Base-by-base conservation (phyloP, 1,140 invertebrate species). In the Heliconius congener region DNA sequence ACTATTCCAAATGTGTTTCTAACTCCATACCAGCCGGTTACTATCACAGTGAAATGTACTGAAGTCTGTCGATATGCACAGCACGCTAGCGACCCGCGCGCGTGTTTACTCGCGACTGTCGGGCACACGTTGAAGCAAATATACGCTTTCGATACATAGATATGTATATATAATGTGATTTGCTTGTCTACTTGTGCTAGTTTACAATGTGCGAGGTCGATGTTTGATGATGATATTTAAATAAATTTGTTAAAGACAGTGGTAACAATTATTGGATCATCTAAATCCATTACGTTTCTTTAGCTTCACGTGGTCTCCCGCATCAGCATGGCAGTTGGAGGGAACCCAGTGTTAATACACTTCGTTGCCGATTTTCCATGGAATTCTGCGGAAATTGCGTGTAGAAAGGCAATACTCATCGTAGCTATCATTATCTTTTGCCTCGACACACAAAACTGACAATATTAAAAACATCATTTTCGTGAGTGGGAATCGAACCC, bases 91-190 rank as follows among this genome's bases (percentile, higher is more conserved):
- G 72, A 81, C 84, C 82, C 81, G 85, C 85, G 87, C 82, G 81
- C 18, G 50, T 87, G 79, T 89, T 88, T 90, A 77, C 81, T 81
- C 81, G 88, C 80, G 78, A 88, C 71, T 83, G 78, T 84, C 82
- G 77, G 82, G 81, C 78, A 79, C 81, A 84, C 79, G 81, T 77
- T 42, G 42, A 73, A 60, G 74, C 76, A 84, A 84, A 84, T 74
- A 83, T 81, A 60, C 60, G 74, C 75, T 80, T 80, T 76, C 74
- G 70, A 77, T 81, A 76, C 75, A 77, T 81, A 81, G 42, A 46
- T 46, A 46, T 4, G 3, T 46, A 46, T 42, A 42, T 42, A 77
- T 34, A 71, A 73, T 46, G 60, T 30, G 3, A 30, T 66, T 23
- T 66, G 23, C 70, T 34, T 74, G 79, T 66, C 27, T 66, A 30